Evolutionary conservation across 2,797 vertebrate species (phyloP).

Genomic region (Streptopelia turtur): DNA sequence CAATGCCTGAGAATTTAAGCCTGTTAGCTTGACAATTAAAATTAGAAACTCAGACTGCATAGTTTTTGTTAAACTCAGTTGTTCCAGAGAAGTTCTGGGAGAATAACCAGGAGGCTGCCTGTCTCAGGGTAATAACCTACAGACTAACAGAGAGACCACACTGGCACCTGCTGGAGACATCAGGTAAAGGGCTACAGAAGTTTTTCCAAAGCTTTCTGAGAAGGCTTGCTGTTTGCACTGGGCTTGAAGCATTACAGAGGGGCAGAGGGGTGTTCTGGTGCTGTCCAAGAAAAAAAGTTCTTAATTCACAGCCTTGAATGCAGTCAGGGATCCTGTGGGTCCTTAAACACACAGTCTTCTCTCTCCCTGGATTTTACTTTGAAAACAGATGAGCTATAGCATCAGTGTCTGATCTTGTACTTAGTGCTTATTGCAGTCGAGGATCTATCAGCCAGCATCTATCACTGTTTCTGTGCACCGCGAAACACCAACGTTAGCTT

Average conservation of each 20-base stretch:
- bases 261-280: neutral
- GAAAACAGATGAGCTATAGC: neutral
- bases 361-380: neutral
- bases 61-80: neutral
- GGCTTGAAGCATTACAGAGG: neutral
- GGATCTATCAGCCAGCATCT: conserved; percentile 5
- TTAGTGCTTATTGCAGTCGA: neutral
- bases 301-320: neutral
- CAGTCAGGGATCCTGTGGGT: neutral
- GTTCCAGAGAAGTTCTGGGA: neutral
- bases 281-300: neutral
- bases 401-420: neutral
- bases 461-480: neutral
- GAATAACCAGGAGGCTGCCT: neutral
- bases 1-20: neutral
- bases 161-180: conserved; percentile 29
- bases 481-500: neutral
- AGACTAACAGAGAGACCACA: neutral
- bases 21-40: neutral
- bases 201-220: neutral
- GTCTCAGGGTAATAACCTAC: neutral
- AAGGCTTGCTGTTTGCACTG: neutral
- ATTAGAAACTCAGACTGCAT: neutral
- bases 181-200: neutral
- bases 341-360: neutral